phyloP scores from a whole-genome alignment of 2,797 vertebrate species.

The Geotrypetes seraphini region DNA sequence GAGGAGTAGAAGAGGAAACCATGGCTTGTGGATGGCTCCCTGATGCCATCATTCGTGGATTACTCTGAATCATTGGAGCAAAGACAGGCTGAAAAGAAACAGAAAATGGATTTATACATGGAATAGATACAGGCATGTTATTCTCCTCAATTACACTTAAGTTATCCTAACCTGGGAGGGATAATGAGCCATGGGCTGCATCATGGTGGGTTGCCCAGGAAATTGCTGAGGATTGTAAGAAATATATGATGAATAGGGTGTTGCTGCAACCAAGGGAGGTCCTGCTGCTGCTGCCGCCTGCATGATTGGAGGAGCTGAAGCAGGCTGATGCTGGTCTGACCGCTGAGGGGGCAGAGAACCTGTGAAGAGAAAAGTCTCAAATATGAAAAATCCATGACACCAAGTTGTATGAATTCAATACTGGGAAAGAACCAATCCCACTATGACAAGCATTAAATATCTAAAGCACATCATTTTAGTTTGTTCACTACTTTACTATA shows the following conservation, averaged over 20 bases:
- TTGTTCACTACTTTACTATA: too few species aligned
- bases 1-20: constrained; percentile 71
- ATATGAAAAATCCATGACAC: too few species aligned
- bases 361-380: too few species aligned
- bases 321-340: constrained; percentile 66
- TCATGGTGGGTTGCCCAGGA: constrained; percentile 62
- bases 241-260: constrained; percentile 77
- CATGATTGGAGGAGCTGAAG: constrained; percentile 68
- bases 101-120: neutral
- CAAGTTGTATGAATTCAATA: too few species aligned
- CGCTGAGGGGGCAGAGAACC: constrained; percentile 68
- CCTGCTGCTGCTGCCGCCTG: constrained; percentile 73
- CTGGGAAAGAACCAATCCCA: neutral
- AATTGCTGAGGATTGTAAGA: constrained; percentile 70
- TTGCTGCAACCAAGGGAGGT: constrained; percentile 75
- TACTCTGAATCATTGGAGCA: constrained; percentile 76
- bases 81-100: constrained; percentile 67
- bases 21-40: constrained; percentile 75
- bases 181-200: constrained; percentile 80
- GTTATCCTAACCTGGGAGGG: constrained; percentile 66
- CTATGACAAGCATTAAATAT: too few species aligned
- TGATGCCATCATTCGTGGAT: constrained; percentile 70
- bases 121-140: neutral
- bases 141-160: too few species aligned
- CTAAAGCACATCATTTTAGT: too few species aligned